A percentile compares a stretch with the other conserved stretches of the same genome.
phyloP scores from a whole-genome alignment of 2,888 invertebrate genomes.

The Agrilus mali region DNA sequence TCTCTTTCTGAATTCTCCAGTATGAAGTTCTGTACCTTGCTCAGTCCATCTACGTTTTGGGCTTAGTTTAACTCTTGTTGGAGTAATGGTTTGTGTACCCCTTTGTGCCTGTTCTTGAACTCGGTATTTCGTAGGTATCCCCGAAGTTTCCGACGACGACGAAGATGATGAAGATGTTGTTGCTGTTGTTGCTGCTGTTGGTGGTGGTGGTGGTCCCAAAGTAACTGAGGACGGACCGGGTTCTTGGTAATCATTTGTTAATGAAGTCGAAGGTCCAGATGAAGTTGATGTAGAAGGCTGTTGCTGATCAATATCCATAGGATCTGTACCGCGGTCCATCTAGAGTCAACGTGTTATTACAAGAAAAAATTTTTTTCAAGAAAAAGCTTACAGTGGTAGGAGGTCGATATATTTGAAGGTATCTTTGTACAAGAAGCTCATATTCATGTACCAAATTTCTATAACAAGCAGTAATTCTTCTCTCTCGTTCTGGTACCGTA shows the following conservation, averaged over 20 bases:
- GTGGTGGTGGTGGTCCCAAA: background rate
- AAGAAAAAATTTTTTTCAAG: slow-evolving; percentile 1
- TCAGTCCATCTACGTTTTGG: no score
- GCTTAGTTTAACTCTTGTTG: no score
- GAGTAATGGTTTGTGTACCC: no score
- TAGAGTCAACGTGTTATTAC: slow-evolving; percentile 20
- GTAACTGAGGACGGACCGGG: background rate
- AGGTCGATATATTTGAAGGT: slow-evolving; percentile 35
- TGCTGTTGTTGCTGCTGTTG: background rate
- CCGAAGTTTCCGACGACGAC: no score
- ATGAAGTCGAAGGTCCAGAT: slow-evolving; percentile 28
- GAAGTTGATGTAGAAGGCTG: slow-evolving; percentile 20
- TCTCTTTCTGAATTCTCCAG: no score
- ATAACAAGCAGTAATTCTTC: slow-evolving; percentile 36
- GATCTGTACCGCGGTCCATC: slow-evolving; percentile 60
- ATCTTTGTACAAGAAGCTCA: slow-evolving; percentile 37
- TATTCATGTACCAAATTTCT: slow-evolving; percentile 39
- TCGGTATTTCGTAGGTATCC: no score
- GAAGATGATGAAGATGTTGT: background rate
- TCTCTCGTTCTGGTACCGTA: slow-evolving; percentile 33
- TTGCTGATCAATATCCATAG: slow-evolving; percentile 45
- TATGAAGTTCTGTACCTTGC: no score
- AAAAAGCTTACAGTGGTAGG: slow-evolving; percentile 31
- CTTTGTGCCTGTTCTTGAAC: no score
- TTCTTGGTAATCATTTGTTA: slow-evolving; percentile 8